These are phyloP conservation scores for Catotricha subobsoleta DNA, from an alignment of 2,888 invertebrate species.

Conservation along the genomic window DNA sequence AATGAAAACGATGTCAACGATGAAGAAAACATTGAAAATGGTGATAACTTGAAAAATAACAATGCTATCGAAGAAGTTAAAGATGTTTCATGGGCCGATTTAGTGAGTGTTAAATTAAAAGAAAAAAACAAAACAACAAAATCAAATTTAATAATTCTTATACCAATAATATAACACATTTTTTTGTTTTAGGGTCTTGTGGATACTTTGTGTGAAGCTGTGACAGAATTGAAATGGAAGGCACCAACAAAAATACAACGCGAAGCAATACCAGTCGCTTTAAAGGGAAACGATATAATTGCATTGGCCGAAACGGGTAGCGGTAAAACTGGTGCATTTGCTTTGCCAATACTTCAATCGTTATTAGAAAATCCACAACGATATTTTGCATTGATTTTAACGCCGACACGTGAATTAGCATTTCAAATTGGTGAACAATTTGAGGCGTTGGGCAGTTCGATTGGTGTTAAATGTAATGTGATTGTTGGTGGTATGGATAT, in stretches of 20 bases:
- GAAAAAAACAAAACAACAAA: neutral
- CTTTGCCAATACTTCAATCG: constrained; percentile 84
- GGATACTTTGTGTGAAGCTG: constrained; percentile 80
- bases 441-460: constrained; percentile 78
- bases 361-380: constrained; percentile 81
- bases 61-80: constrained; percentile 16
- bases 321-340: constrained; percentile 94
- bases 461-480: constrained; percentile 90
- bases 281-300: constrained; percentile 58
- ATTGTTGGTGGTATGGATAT: constrained; percentile 99
- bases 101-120: constrained; percentile 30
- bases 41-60: neutral
- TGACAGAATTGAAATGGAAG: constrained; percentile 85
- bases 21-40: neutral
- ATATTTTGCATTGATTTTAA: constrained; percentile 81
- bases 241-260: constrained; percentile 85
- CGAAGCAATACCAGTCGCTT: constrained; percentile 80
- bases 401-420: constrained; percentile 94
- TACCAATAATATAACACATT: too few relatives aligned
- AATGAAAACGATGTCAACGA: neutral
- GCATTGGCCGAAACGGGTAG: constrained; percentile 58
- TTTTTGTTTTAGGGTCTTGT: constrained; percentile 55
- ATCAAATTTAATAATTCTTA: neutral
- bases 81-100: constrained; percentile 37
- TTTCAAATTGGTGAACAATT: constrained; percentile 98